These are phyloP conservation scores for Periparus ater DNA, from an alignment of 2,797 vertebrate species.

Conservation along the genomic window DNA sequence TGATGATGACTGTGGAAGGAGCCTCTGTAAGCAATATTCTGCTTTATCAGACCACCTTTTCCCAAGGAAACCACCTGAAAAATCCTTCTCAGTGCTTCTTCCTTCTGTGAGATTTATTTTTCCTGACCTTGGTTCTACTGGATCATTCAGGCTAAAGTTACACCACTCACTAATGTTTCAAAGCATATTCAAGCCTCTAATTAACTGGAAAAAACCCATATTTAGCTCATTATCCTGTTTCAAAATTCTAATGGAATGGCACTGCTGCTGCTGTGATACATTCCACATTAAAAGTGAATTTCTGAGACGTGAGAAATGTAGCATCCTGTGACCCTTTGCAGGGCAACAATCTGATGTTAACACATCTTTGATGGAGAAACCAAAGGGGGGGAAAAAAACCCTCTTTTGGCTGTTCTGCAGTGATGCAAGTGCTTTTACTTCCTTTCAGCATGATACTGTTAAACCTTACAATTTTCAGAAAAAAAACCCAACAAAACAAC, in stretches of 20 bases:
- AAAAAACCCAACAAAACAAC: background rate
- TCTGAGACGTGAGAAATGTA: background rate
- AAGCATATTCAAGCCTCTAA: background rate
- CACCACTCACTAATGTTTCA: background rate
- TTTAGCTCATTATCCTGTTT: background rate
- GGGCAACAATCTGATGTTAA: background rate
- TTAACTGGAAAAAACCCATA: background rate
- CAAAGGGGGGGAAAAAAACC: accelerated
- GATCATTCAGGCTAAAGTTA: background rate
- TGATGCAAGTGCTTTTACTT: background rate
- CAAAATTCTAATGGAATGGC: background rate
- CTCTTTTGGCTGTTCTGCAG: background rate
- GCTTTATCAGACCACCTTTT: accelerated
- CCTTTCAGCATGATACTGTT: background rate
- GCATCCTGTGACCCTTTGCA: background rate
- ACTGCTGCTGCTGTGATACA: background rate
- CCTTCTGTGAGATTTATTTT: background rate
- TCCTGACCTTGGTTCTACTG: background rate
- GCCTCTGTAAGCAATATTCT: accelerated
- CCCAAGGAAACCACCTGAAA: background rate
- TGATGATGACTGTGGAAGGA: background rate
- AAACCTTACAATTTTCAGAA: background rate
- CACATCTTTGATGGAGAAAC: background rate
- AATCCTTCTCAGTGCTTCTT: accelerated
- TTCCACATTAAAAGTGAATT: background rate